Conservation (phyloP, 2,797 vertebrate genomes). For the Sphaeramia orbicularis region DNA sequence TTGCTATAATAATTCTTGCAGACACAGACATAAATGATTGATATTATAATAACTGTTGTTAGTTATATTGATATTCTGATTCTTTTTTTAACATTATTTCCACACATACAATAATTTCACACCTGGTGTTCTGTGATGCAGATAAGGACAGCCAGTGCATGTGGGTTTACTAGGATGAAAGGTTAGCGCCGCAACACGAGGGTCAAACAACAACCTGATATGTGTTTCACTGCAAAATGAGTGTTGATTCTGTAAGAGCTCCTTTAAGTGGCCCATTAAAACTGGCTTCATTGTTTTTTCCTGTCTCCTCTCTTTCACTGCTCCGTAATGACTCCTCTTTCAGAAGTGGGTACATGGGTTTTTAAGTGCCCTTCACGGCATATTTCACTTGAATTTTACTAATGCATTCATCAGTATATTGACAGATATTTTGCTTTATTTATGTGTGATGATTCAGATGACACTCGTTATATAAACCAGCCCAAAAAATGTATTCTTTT, state of each 20-base stretch:
- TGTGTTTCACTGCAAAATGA: slow-evolving; percentile 74
- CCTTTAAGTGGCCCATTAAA: slow-evolving; percentile 81
- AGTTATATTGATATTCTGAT: slow-evolving; percentile 79
- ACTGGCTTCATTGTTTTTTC: slow-evolving; percentile 78
- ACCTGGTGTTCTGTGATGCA: slow-evolving; percentile 72
- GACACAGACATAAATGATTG: slow-evolving; percentile 75
- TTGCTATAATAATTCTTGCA: slow-evolving; percentile 74
- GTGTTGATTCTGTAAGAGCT: slow-evolving; percentile 78
- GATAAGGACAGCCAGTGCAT: slow-evolving; percentile 56
- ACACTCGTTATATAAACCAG: no score
- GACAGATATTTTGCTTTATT: no score
- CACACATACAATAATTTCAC: slow-evolving; percentile 74
- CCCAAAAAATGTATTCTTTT: no score
- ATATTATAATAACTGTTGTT: slow-evolving; percentile 82
- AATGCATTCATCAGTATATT: no score
- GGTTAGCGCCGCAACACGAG: slow-evolving; percentile 45
- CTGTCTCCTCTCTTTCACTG: slow-evolving; percentile 54
- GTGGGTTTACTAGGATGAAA: slow-evolving; percentile 40
- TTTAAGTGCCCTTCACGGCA: no score
- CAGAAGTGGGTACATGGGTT: no score
- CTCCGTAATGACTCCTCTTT: background rate
- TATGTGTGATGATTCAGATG: no score
- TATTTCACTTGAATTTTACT: no score
- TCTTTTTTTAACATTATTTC: slow-evolving; percentile 81
- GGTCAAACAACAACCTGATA: slow-evolving; percentile 64